Base-by-base conservation (phyloP, 2,113 vertebrate species). In the Cepphus grylle region DNA sequence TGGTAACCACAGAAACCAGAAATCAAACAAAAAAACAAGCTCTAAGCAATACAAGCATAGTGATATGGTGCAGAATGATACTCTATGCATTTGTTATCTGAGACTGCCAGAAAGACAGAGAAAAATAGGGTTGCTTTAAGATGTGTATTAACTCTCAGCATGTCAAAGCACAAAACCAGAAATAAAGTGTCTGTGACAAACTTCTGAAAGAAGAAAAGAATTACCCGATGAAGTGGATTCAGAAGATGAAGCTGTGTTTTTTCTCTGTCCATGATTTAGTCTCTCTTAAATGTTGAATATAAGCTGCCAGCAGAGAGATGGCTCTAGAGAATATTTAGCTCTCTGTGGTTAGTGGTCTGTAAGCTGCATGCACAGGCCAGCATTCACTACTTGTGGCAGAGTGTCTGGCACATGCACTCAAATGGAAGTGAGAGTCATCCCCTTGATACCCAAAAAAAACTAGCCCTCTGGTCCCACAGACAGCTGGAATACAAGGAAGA, bases 1-100 rank as follows among this genome's bases (percentile, higher is more conserved):
- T n/a, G 29, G 77, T 87, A 91, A 87, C 78, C 55, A 87, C 67
- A 93, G 81, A 93, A 96, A 89, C 32, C 58, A 86, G 76, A 82
- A 91, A 62, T 82, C 40, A 50, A 91, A 91, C 29, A 59, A 69
- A 87, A 87, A 92, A 63, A 15, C 0, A 8, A 80, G 43, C n/a
- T 86, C 11, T 82, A 62, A 45, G 62, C 30, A 63, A 43, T 1
- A 76, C 72, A 65, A 69, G 12, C 29, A 52, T 5, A 22, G 43
- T 30, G 32, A 70, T n/a, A 78, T 3, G 23, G 40, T 2, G 4
- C 25, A 70, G 69, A 81, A 87, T 12, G 13, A 62, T 43, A 34
- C 23, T 70, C 45, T 30, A 10, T n/a, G 22, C 26, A 23, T 77
- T 77, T 78, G n/a, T 77, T 73, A 56, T 47, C 81, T 36, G 49